A percentile compares a stretch with the other conserved stretches of the same genome.
These are phyloP conservation scores for Adoxophyes honmai DNA, from an alignment of 1,140 invertebrate genomes.

Conservation along the genomic window DNA sequence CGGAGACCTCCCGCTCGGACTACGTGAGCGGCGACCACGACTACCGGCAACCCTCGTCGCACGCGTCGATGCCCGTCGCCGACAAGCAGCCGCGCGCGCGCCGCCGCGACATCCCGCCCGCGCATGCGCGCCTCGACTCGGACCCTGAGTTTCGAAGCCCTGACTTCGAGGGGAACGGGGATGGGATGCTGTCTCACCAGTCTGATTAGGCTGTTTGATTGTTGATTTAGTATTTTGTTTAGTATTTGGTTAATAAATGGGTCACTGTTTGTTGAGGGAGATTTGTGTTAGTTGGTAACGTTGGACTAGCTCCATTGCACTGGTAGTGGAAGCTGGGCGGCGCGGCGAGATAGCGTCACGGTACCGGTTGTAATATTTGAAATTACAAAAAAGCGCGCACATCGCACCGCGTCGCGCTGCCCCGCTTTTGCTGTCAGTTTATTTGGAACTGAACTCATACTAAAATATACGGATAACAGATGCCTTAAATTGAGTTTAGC, in stretches of 20 bases:
- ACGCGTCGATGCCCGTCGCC: conserved; percentile 30
- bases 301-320: too few relatives aligned
- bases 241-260: background rate
- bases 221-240: background rate
- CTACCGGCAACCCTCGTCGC: conserved; percentile 17
- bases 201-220: background rate
- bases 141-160: background rate
- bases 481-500: too few relatives aligned
- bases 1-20: background rate
- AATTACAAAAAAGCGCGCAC: too few relatives aligned
- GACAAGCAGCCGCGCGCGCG: conserved; percentile 33
- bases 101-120: background rate
- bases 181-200: background rate
- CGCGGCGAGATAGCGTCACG: too few relatives aligned
- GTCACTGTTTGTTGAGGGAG: too few relatives aligned
- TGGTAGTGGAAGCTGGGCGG: too few relatives aligned
- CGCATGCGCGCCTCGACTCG: background rate
- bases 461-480: too few relatives aligned
- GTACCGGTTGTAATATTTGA: too few relatives aligned
- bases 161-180: background rate
- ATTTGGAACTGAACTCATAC: too few relatives aligned
- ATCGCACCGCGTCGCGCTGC: too few relatives aligned
- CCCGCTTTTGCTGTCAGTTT: too few relatives aligned
- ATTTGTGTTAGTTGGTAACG: too few relatives aligned
- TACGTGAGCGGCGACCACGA: conserved; percentile 26